Evolutionary conservation across 2,113 vertebrate genomes (phyloP).

Genomic region (Microcebus ravelobensis): DNA sequence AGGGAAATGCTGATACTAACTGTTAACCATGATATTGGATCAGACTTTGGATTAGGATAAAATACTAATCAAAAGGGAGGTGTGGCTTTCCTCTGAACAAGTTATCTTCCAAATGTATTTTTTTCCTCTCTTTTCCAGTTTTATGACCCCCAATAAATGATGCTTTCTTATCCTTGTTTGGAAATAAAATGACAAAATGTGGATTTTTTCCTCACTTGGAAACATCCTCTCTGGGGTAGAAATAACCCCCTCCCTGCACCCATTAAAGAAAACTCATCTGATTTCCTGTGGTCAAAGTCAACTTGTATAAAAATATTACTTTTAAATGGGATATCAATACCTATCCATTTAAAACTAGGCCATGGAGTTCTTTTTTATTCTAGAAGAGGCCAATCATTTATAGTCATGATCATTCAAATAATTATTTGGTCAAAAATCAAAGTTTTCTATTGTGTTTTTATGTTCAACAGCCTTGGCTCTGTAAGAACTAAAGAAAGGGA

Average conservation of each 20-base stretch:
- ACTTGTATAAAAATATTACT: neutral
- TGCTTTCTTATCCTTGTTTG: neutral
- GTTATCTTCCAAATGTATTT: neutral
- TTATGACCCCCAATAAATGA: neutral
- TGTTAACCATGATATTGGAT: neutral
- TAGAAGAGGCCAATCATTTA: neutral
- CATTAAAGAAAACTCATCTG: neutral
- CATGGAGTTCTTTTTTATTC: neutral
- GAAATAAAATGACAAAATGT: neutral
- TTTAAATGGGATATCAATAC: neutral
- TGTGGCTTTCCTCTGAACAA: neutral
- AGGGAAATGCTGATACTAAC: neutral
- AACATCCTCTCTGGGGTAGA: neutral
- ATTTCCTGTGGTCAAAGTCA: neutral
- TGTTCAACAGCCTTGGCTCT: neutral
- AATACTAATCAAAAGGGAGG: neutral
- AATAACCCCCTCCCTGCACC: too few relatives aligned
- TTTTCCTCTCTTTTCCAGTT: neutral
- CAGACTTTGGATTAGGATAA: neutral
- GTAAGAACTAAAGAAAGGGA: neutral
- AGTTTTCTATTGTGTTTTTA: neutral
- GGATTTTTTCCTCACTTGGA: neutral
- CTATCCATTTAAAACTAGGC: neutral
- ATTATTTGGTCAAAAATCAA: neutral
- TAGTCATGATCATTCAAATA: neutral